phyloP scores from a whole-genome alignment of 2,888 invertebrate species.

The Sericinus montela region DNA sequence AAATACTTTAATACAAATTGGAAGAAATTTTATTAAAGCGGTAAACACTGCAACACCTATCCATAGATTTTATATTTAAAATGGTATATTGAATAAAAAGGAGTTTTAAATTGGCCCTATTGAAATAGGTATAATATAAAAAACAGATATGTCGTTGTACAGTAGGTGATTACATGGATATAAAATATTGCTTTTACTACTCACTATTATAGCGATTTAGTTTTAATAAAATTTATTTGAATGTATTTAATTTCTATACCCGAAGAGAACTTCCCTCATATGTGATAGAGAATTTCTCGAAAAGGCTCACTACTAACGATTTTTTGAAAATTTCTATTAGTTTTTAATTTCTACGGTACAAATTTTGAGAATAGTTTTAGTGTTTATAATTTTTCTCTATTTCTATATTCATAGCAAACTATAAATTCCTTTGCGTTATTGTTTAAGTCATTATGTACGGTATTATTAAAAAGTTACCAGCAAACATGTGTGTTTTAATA shows the following conservation, averaged over 20 bases:
- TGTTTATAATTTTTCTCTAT: slow-evolving; percentile 53
- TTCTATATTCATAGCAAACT: slow-evolving; percentile 47
- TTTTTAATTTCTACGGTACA: slow-evolving; percentile 57
- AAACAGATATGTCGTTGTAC: slow-evolving; percentile 73
- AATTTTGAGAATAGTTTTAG: slow-evolving; percentile 58
- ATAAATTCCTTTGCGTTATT: slow-evolving; percentile 70
- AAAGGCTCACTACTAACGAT: slow-evolving; percentile 67
- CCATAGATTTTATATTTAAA: slow-evolving; percentile 18
- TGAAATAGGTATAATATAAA: slow-evolving; percentile 57
- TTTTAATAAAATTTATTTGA: slow-evolving; percentile 45
- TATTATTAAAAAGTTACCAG: no score
- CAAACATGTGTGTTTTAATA: no score
- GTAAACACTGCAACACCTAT: neutral
- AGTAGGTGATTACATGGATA: slow-evolving; percentile 54
- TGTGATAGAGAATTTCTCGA: slow-evolving; percentile 53
- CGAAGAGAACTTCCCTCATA: neutral
- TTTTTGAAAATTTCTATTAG: slow-evolving; percentile 50
- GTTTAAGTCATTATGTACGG: slow-evolving; percentile 27
- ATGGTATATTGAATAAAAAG: slow-evolving; percentile 40
- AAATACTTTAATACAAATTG: neutral
- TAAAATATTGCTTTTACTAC: slow-evolving; percentile 67
- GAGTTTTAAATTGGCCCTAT: slow-evolving; percentile 40
- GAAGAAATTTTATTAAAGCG: neutral
- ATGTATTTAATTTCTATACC: slow-evolving; percentile 45
- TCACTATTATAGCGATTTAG: slow-evolving; percentile 61